Percentiles rank a stretch among this genome's conserved stretches.
phyloP scores from a whole-genome alignment of 2,888 invertebrate genomes.

The Eumerus sabulonum region DNA sequence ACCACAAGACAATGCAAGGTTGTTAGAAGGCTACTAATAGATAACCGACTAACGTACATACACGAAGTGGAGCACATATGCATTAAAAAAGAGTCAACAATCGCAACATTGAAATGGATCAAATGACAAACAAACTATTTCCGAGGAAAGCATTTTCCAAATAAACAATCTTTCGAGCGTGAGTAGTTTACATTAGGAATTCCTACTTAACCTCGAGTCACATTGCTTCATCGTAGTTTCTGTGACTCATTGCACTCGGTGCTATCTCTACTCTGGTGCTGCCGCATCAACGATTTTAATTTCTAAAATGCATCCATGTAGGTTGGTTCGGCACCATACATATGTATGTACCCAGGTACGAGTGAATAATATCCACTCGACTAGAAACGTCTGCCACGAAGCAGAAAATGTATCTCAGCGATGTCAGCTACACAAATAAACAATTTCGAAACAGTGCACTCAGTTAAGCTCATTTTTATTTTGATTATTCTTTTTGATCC shows the following conservation, averaged over 20 bases:
- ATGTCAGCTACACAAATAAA: slow-evolving; percentile 35
- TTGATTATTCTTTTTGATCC: neutral
- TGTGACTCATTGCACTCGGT: slow-evolving; percentile 8
- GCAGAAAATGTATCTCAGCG: slow-evolving; percentile 14
- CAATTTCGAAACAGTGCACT: slow-evolving; percentile 46
- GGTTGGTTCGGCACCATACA: too few relatives aligned
- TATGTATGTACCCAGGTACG: neutral
- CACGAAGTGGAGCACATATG: too few relatives aligned
- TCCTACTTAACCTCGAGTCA: too few relatives aligned
- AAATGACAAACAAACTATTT: too few relatives aligned
- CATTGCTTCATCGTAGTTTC: too few relatives aligned
- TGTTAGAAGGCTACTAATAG: neutral
- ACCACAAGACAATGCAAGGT: neutral
- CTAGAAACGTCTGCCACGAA: neutral
- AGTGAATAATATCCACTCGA: slow-evolving; percentile 12
- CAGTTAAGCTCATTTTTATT: slow-evolving; percentile 27
- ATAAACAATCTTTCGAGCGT: too few relatives aligned
- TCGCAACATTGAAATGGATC: too few relatives aligned
- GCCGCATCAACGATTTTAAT: neutral
- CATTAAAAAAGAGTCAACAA: too few relatives aligned
- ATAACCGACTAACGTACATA: too few relatives aligned
- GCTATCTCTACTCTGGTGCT: too few relatives aligned
- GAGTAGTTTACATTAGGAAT: too few relatives aligned
- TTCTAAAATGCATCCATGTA: slow-evolving; percentile 9
- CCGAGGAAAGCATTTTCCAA: too few relatives aligned